Evolutionary conservation across 2,113 vertebrate species (phyloP).

Genomic region (Hypomesus transpacificus): DNA sequence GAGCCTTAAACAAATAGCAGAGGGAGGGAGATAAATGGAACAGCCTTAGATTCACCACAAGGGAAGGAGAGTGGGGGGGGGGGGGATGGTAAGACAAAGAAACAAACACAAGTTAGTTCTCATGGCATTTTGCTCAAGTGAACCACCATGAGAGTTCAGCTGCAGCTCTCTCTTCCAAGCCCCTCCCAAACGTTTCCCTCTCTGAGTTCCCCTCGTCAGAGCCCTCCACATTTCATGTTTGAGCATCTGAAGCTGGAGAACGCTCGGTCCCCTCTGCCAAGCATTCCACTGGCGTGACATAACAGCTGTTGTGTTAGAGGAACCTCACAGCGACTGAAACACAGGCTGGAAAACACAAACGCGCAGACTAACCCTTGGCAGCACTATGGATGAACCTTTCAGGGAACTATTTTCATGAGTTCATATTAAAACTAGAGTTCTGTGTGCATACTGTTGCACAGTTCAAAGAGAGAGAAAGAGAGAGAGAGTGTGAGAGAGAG

Average conservation of each 20-base stretch:
- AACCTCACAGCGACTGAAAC: slow-evolving; percentile 34
- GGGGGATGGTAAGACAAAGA: background rate
- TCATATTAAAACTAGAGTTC: background rate
- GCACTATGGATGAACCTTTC: background rate
- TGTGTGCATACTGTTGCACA: too few relatives aligned
- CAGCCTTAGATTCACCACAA: too few relatives aligned
- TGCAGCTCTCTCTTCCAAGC: background rate
- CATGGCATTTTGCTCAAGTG: background rate
- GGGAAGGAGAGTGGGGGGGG: background rate
- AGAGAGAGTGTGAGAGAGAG: too few relatives aligned
- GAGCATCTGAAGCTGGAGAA: background rate
- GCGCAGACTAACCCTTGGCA: background rate
- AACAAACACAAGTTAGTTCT: background rate
- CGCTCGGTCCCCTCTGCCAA: slow-evolving; percentile 35
- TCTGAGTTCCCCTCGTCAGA: slow-evolving; percentile 11
- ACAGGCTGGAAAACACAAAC: slow-evolving; percentile 14
- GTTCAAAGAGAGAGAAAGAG: too few relatives aligned
- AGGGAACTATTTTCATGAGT: background rate
- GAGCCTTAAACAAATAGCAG: too few relatives aligned
- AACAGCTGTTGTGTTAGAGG: slow-evolving; percentile 41
- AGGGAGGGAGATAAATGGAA: too few relatives aligned
- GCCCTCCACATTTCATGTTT: slow-evolving; percentile 28
- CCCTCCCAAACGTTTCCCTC: slow-evolving; percentile 3
- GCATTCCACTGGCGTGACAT: slow-evolving; percentile 59
- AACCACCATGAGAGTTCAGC: background rate